Evolutionary conservation across 1,140 invertebrate species (phyloP).

Genomic region (Ceratoteleas bidentatus): DNA sequence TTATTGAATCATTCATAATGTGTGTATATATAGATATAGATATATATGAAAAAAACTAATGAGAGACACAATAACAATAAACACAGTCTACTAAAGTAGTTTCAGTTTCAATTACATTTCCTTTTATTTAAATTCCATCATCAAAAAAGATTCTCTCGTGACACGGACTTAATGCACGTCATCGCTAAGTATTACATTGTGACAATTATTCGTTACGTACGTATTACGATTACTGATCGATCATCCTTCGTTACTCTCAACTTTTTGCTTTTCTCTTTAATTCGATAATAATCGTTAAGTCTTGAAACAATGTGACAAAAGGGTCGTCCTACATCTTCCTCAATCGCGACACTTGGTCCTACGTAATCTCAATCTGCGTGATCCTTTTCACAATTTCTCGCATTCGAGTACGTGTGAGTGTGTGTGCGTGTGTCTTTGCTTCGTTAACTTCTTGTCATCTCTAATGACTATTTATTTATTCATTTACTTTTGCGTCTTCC

Average conservation of each 20-base stretch:
- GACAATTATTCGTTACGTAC: slow-evolving; percentile 76
- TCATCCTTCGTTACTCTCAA: slow-evolving; percentile 72
- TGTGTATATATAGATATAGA: too few species aligned
- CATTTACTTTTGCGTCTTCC: slow-evolving; percentile 48
- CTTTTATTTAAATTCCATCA: slow-evolving; percentile 82
- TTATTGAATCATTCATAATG: slow-evolving; percentile 47
- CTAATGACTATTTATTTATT: slow-evolving; percentile 60
- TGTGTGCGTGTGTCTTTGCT: slow-evolving; percentile 67
- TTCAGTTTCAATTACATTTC: slow-evolving; percentile 81
- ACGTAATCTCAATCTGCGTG: slow-evolving; percentile 43
- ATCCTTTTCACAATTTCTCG: slow-evolving; percentile 74
- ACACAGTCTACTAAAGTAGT: slow-evolving; percentile 78
- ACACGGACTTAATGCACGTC: slow-evolving; percentile 80
- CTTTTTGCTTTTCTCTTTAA: too few species aligned
- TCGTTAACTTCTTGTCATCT: slow-evolving; percentile 41
- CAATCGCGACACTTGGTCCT: slow-evolving; percentile 61
- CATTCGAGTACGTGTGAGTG: slow-evolving; percentile 77
- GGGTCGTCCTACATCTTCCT: slow-evolving; percentile 59
- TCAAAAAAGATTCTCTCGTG: slow-evolving; percentile 79
- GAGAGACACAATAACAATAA: slow-evolving; percentile 76
- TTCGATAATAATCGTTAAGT: slow-evolving; percentile 59
- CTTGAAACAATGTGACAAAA: slow-evolving; percentile 65
- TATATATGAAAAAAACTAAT: slow-evolving; percentile 58
- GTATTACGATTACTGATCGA: slow-evolving; percentile 78
- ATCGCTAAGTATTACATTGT: slow-evolving; percentile 79